Percentiles rank a stretch among this genome's conserved stretches.
phyloP scores from a whole-genome alignment of 2,888 invertebrate genomes.

The Byasa hedistus region DNA sequence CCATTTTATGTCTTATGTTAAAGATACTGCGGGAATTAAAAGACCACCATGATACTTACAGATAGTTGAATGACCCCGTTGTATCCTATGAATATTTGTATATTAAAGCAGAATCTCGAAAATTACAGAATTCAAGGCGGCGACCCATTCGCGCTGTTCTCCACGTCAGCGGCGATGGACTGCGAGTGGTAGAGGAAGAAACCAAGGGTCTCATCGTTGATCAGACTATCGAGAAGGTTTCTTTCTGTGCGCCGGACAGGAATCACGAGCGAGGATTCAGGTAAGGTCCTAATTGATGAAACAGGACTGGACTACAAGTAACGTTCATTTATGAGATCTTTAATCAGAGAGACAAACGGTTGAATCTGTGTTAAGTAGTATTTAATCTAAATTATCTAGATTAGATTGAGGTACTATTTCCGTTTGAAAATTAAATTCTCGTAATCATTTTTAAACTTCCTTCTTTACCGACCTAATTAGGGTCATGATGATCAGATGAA shows the following conservation, averaged over 20 bases:
- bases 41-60: not conserved
- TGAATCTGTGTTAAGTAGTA: not conserved
- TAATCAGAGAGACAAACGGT: not conserved
- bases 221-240: slow-evolving; percentile 99
- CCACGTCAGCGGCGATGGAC: slow-evolving; percentile 96
- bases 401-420: not conserved
- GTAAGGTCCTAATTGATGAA: slow-evolving; percentile 41
- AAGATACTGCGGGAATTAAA: too few species aligned
- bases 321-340: too few species aligned
- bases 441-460: not conserved
- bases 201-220: slow-evolving; percentile 99
- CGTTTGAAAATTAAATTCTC: too few species aligned
- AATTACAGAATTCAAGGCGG: slow-evolving; percentile 88
- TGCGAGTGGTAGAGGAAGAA: slow-evolving; percentile 98
- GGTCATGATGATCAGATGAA: not conserved
- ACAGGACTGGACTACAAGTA: too few species aligned
- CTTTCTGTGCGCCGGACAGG: slow-evolving; percentile 99
- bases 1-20: not conserved
- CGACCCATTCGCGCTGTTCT: slow-evolving; percentile 93
- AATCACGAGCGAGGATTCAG: slow-evolving; percentile 97
- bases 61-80: too few species aligned
- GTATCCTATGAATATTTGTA: not conserved
- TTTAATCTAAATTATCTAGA: too few species aligned
- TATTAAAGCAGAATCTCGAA: not conserved
- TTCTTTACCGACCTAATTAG: not conserved